Conservation (phyloP, 2,888 invertebrate species). For the Pasiphila rectangulata region DNA sequence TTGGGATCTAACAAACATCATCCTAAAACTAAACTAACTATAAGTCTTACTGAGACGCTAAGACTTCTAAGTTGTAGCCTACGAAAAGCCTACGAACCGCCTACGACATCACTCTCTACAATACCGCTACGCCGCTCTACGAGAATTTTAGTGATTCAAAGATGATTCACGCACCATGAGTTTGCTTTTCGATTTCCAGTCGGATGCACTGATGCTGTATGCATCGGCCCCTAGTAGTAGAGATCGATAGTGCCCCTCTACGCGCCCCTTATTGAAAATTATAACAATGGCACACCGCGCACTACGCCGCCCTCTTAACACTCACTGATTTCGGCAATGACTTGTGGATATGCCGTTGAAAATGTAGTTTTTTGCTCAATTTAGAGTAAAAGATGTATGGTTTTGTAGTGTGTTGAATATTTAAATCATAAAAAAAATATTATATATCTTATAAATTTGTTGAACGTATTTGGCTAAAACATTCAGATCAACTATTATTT, state of each 20-base stretch:
- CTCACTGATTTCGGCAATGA: constrained; percentile 76
- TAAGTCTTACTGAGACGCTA: no score
- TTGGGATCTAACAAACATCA: no score
- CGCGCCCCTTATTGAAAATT: constrained; percentile 81
- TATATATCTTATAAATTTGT: background rate
- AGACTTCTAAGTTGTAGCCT: background rate
- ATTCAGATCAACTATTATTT: no score
- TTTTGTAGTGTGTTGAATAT: background rate
- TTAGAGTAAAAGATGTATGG: background rate
- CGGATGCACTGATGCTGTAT: constrained; percentile 69
- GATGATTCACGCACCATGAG: constrained; percentile 24
- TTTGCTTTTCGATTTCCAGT: constrained; percentile 64
- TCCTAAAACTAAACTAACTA: no score
- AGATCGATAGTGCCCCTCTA: constrained; percentile 77
- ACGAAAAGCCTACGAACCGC: background rate
- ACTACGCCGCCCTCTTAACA: constrained; percentile 71
- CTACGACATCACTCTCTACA: constrained; percentile 10
- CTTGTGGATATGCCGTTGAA: constrained; percentile 58
- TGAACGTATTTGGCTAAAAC: no score
- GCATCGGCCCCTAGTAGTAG: constrained; percentile 50
- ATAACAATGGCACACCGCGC: constrained; percentile 79
- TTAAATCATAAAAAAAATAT: no score
- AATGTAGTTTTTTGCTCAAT: constrained; percentile 20
- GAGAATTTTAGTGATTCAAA: constrained; percentile 4
- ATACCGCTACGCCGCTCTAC: constrained; percentile 9